Evolutionary conservation across 1,140 invertebrate species (phyloP).

Genomic region (Drosophila tropicalis): DNA sequence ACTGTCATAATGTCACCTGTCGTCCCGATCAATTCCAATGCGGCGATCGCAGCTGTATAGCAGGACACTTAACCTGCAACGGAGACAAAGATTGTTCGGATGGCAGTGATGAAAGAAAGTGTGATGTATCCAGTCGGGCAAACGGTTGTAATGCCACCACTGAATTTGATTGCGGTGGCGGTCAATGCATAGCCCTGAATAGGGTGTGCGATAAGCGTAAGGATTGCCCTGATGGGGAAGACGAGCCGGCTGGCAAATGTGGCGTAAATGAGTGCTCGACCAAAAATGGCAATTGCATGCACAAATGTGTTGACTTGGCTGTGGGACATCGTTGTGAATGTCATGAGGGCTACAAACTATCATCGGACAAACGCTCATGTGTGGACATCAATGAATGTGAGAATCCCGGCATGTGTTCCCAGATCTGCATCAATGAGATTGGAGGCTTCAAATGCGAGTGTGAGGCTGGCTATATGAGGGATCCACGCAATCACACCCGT

Average conservation of each 20-base stretch:
- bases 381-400: constrained; percentile 97
- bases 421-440: constrained; percentile 95
- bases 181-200: constrained; percentile 90
- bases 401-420: constrained; percentile 94
- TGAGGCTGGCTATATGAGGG: constrained; percentile 91
- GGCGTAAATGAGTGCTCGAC: constrained; percentile 90
- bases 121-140: constrained; percentile 70
- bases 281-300: constrained; percentile 94
- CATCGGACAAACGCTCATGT: constrained; percentile 88
- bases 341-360: constrained; percentile 88
- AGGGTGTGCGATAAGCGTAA: constrained; percentile 91
- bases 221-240: constrained; percentile 93
- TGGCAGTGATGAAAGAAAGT: constrained; percentile 92
- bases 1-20: constrained; percentile 90
- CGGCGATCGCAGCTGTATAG: constrained; percentile 91
- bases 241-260: constrained; percentile 90
- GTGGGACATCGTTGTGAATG: constrained; percentile 92
- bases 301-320: constrained; percentile 90
- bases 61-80: constrained; percentile 92
- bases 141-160: constrained; percentile 87
- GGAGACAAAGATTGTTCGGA: constrained; percentile 92
- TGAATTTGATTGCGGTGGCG: constrained; percentile 91
- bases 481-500: constrained; percentile 90
- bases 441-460: constrained; percentile 97
- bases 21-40: constrained; percentile 93